Evolutionary conservation across 2,888 invertebrate species (phyloP).

Genomic region (Drosophila nr. medialis): DNA sequence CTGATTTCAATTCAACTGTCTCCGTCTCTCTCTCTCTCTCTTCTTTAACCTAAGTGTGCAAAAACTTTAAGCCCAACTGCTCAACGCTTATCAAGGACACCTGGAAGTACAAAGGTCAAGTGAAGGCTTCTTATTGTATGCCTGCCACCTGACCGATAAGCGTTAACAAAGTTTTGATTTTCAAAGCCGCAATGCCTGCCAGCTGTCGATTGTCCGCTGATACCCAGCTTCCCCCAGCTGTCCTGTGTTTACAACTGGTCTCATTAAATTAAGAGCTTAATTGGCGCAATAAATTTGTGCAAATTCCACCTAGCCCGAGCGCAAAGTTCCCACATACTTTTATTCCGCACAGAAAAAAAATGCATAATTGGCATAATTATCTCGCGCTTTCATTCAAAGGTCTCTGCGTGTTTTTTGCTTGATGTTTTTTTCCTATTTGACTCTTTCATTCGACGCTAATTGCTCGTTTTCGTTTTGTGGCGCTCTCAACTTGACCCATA

Average conservation of each 20-base stretch:
- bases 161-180: conserved; percentile 20
- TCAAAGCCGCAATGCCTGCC: conserved; percentile 20
- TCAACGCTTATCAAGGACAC: conserved; percentile 30
- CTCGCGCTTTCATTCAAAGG: conserved; percentile 52
- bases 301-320: conserved; percentile 55
- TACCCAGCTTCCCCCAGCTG: background rate
- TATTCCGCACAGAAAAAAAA: conserved; percentile 25
- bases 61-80: conserved; percentile 22
- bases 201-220: conserved; percentile 22
- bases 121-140: conserved; percentile 12
- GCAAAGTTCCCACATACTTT: conserved; percentile 69
- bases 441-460: conserved; percentile 59
- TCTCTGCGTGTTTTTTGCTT: conserved; percentile 11
- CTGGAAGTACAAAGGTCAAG: conserved; percentile 29
- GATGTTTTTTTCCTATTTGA: conserved; percentile 24
- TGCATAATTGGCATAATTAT: conserved; percentile 76
- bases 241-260: conserved; percentile 3
- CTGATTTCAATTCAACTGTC: conserved; percentile 6
- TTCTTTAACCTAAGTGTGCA: background rate
- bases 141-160: conserved; percentile 35
- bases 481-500: conserved; percentile 66
- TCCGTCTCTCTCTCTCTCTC: background rate
- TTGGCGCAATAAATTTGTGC: conserved; percentile 75
- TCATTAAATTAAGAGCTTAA: conserved; percentile 76
- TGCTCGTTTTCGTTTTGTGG: conserved; percentile 40